A percentile compares a stretch with the other conserved stretches of the same genome.
Evolutionary conservation across 2,113 vertebrate genomes (phyloP).

Genomic region (Terrapene triunguis): DNA sequence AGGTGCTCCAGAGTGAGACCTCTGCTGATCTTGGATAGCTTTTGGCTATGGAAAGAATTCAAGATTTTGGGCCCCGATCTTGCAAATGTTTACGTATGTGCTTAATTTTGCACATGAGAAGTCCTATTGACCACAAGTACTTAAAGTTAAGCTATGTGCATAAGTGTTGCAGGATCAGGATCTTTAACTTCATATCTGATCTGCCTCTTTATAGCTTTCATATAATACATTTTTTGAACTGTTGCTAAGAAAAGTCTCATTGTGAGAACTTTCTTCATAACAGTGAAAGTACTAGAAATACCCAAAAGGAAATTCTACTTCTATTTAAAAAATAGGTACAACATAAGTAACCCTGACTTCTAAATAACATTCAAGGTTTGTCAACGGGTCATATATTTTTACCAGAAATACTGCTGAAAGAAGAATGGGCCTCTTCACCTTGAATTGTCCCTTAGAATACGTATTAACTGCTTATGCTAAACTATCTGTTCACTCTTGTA

Average conservation of each 20-base stretch:
- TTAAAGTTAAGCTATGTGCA: neutral
- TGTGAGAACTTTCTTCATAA: neutral
- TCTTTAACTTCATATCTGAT: neutral
- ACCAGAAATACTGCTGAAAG: neutral
- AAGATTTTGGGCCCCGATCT: conserved; percentile 11
- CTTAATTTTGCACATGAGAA: conserved; percentile 17
- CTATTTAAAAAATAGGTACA: neutral
- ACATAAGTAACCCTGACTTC: neutral
- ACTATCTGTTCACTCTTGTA: too few relatives aligned
- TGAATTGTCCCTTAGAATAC: too few relatives aligned
- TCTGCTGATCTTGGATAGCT: neutral
- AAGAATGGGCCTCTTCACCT: too few relatives aligned
- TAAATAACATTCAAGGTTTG: neutral
- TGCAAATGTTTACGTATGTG: conserved; percentile 6
- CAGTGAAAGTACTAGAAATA: neutral
- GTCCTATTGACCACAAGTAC: neutral
- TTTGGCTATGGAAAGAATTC: conserved; percentile 49
- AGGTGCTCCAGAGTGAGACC: neutral
- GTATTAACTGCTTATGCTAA: too few relatives aligned
- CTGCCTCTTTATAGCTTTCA: neutral
- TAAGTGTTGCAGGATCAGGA: neutral
- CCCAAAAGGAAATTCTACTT: neutral
- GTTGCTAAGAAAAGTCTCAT: neutral
- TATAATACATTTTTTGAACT: neutral
- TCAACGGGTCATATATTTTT: neutral